Evolutionary conservation across 2,113 vertebrate species (phyloP).

Genomic region (Pogonocichla stellata): DNA sequence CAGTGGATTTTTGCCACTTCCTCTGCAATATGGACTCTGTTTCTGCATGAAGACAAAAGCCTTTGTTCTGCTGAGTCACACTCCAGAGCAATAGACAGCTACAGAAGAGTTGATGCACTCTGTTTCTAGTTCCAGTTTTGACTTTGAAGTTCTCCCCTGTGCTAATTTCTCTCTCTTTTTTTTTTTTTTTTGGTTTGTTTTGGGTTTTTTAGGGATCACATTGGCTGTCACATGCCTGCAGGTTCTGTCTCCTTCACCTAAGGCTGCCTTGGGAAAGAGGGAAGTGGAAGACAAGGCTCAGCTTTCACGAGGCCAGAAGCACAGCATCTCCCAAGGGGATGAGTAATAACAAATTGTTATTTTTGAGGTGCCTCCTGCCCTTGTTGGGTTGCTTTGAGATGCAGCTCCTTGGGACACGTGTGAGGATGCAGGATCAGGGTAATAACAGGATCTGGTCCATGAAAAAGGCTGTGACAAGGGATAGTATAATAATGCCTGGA

Average conservation of each 20-base stretch:
- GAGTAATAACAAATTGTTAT: neutral
- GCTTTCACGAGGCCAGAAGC: neutral
- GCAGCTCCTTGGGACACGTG: neutral
- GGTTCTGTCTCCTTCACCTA: neutral
- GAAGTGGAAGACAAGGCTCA: neutral
- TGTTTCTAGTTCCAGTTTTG: conserved; percentile 3
- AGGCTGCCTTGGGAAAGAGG: neutral
- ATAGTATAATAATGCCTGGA: neutral
- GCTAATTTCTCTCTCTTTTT: neutral
- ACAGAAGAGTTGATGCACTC: neutral
- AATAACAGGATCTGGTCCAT: neutral
- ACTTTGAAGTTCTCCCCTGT: neutral
- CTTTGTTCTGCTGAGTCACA: conserved; percentile 27
- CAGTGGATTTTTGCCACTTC: neutral
- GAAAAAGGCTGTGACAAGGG: neutral
- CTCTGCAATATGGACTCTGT: neutral
- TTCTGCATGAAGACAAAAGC: neutral
- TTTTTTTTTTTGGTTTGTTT: neutral
- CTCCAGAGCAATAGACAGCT: neutral
- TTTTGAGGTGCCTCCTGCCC: neutral
- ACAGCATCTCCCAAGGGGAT: neutral
- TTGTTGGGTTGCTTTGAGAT: neutral
- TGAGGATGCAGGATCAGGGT: neutral
- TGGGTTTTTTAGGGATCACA: neutral
- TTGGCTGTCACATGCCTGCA: neutral